Evolutionary conservation across 2,888 invertebrate genomes (phyloP).

Genomic region (Habroteleia sp.): DNA sequence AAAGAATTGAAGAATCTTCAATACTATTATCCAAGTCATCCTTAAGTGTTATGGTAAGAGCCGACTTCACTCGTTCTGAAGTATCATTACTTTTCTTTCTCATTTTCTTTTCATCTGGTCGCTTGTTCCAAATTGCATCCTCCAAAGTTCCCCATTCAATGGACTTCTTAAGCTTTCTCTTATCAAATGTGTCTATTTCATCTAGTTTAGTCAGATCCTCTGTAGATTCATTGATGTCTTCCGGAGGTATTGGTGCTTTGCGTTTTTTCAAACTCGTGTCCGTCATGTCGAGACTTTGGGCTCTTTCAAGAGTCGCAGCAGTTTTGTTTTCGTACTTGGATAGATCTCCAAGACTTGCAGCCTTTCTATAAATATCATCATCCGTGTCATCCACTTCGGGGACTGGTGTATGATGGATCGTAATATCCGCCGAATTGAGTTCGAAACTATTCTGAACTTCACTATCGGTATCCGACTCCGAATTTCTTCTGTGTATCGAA

Average conservation of each 20-base stretch:
- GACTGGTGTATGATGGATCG: constrained; percentile 86
- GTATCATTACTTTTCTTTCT: constrained; percentile 81
- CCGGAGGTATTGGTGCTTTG: constrained; percentile 84
- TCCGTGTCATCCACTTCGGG: constrained; percentile 81
- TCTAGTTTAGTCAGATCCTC: constrained; percentile 82
- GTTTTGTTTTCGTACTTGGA: constrained; percentile 85
- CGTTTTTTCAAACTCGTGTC: constrained; percentile 85
- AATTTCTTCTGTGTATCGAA: constrained; percentile 71
- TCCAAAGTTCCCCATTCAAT: constrained; percentile 89
- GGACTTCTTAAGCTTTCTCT: constrained; percentile 87
- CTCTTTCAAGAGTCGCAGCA: constrained; percentile 86
- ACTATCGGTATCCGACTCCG: constrained; percentile 83
- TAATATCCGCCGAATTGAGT: constrained; percentile 88
- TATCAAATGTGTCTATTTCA: constrained; percentile 86
- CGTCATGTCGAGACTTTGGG: constrained; percentile 90
- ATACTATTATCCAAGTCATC: constrained; percentile 33
- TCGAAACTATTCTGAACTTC: constrained; percentile 82
- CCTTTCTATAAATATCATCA: constrained; percentile 86
- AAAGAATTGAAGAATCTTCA: constrained; percentile 49
- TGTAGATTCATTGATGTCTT: constrained; percentile 78
- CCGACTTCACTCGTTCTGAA: constrained; percentile 85
- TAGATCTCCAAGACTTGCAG: constrained; percentile 90
- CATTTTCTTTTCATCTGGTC: constrained; percentile 71
- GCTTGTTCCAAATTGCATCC: constrained; percentile 86
- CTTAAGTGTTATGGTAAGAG: constrained; percentile 84